Conservation (phyloP, 2,797 vertebrate genomes). For the Oryzias dopingdopingensis region DNA sequence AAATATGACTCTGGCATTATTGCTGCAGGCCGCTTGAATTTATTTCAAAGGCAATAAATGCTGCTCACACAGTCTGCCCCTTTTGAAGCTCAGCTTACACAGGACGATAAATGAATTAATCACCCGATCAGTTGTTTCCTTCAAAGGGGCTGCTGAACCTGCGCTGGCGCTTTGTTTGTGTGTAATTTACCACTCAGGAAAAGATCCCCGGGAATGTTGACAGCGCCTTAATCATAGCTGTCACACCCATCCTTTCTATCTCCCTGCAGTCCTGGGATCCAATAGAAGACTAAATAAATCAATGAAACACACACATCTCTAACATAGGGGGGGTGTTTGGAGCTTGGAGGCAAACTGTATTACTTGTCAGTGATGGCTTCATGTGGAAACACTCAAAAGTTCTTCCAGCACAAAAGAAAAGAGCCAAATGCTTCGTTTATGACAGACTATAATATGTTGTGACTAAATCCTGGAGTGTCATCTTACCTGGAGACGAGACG, state of each 20-base stretch:
- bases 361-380: conserved; percentile 17
- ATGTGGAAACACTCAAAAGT: conserved; percentile 20
- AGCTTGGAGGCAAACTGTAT: not conserved
- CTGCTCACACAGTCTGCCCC: not conserved
- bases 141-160: conserved; percentile 26
- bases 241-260: conserved; percentile 6
- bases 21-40: conserved; percentile 3
- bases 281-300: conserved; percentile 34
- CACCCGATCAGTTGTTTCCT: conserved; percentile 34
- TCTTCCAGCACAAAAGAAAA: conserved; percentile 12
- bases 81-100: conserved; percentile 14
- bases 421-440: conserved; percentile 5
- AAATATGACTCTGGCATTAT: not conserved
- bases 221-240: conserved; percentile 28
- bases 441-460: conserved; percentile 38
- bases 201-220: conserved; percentile 19
- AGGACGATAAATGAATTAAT: conserved; percentile 34
- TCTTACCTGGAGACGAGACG: conserved; percentile 19
- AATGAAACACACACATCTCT: conserved; percentile 19
- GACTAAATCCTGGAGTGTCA: conserved; percentile 41
- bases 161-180: conserved; percentile 13
- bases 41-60: not conserved
- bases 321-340: not conserved
- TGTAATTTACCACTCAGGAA: conserved; percentile 33
- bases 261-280: conserved; percentile 21